Evolutionary conservation across 2,888 invertebrate species (phyloP).

Genomic region (Drosophila mercatorum): DNA sequence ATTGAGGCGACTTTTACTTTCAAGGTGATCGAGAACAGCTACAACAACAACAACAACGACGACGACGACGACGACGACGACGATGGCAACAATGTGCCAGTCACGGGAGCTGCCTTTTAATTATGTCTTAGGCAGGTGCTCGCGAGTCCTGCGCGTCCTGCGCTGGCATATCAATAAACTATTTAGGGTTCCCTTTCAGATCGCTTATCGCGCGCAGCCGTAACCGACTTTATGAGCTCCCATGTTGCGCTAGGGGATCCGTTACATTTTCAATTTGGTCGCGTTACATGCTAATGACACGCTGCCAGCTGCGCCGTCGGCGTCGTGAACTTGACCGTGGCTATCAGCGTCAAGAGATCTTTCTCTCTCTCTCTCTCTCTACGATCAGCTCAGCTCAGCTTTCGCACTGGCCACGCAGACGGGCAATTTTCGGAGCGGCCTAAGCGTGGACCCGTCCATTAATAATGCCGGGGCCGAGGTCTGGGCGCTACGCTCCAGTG

Average conservation of each 20-base stretch:
- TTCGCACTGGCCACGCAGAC: slow-evolving; percentile 46
- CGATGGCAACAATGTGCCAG: slow-evolving; percentile 46
- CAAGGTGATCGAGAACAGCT: slow-evolving; percentile 69
- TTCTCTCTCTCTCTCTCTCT: slow-evolving; percentile 23
- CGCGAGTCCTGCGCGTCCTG: slow-evolving; percentile 3
- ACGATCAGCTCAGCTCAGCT: slow-evolving; percentile 34
- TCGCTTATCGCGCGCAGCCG: slow-evolving; percentile 61
- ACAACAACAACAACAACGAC: slow-evolving; percentile 18
- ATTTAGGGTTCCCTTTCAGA: slow-evolving; percentile 64
- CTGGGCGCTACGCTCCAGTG: slow-evolving; percentile 64
- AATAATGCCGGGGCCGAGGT: slow-evolving; percentile 56
- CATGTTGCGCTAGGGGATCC: slow-evolving; percentile 58
- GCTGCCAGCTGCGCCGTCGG: slow-evolving; percentile 57
- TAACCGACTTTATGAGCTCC: slow-evolving; percentile 46
- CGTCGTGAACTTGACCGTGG: slow-evolving; percentile 84
- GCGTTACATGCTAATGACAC: slow-evolving; percentile 70
- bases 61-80: slow-evolving; percentile 14
- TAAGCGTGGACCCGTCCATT: slow-evolving; percentile 72
- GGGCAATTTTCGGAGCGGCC: slow-evolving; percentile 54
- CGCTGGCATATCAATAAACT: slow-evolving; percentile 73
- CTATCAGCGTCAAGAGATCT: slow-evolving; percentile 76
- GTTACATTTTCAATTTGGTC: slow-evolving; percentile 82
- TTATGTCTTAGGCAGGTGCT: slow-evolving; percentile 59
- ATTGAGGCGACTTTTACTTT: slow-evolving; percentile 73
- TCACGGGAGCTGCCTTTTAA: slow-evolving; percentile 65